A percentile compares a stretch with the other conserved stretches of the same genome.
Evolutionary conservation across 1,140 invertebrate genomes (phyloP).

Genomic region (Drosophila tsacasi): DNA sequence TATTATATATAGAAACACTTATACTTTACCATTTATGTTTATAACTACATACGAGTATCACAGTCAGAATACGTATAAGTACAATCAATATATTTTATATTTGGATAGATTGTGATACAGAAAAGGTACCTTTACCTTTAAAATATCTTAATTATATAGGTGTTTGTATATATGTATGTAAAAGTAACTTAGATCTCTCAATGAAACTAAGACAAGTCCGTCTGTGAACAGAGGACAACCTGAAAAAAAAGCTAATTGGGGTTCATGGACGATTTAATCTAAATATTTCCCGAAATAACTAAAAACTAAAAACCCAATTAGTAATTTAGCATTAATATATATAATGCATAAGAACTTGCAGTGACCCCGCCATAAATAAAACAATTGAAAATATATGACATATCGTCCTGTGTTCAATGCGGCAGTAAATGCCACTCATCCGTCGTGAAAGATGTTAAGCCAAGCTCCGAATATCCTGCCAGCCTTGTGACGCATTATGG

Average conservation of each 20-base stretch:
- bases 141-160: too few species aligned
- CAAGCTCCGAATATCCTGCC: slow-evolving; percentile 43
- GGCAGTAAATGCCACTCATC: slow-evolving; percentile 24
- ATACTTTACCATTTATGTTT: neutral
- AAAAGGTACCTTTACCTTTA: neutral
- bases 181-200: too few species aligned
- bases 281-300: too few species aligned
- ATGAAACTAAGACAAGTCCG: too few species aligned
- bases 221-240: neutral
- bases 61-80: neutral
- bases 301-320: neutral
- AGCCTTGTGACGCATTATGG: slow-evolving; percentile 47
- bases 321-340: neutral
- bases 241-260: neutral
- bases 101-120: neutral
- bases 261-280: neutral
- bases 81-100: neutral
- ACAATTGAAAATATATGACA: slow-evolving; percentile 19
- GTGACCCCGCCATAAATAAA: neutral
- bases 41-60: neutral
- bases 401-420: slow-evolving; percentile 10
- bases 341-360: neutral
- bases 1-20: neutral
- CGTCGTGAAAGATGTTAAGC: slow-evolving; percentile 31
- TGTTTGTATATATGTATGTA: too few species aligned